Conservation (phyloP, 2,113 vertebrate species). For the Corythornis cristatus region DNA sequence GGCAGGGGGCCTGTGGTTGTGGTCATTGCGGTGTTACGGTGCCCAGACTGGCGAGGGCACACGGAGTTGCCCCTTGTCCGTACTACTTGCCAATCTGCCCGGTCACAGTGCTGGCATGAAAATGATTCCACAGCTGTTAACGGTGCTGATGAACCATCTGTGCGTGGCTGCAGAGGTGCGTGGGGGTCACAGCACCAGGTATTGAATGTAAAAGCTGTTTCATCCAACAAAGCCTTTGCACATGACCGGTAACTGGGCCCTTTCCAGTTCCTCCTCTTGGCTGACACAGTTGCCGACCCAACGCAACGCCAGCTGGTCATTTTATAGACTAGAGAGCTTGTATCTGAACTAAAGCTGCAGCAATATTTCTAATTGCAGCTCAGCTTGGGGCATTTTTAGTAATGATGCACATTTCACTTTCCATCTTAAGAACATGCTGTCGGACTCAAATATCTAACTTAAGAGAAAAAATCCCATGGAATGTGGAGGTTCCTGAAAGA, state of each 20-base stretch:
- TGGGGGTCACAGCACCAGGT: rapidly evolving
- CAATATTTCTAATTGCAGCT: neutral
- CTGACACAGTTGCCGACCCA: neutral
- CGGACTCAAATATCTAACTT: neutral
- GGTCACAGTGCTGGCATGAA: rapidly evolving
- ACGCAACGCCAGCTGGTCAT: rapidly evolving
- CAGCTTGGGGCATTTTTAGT: neutral
- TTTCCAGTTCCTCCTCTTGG: rapidly evolving
- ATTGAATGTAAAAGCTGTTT: rapidly evolving
- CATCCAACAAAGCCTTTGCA: neutral
- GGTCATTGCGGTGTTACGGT: rapidly evolving
- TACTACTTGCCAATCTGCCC: neutral
- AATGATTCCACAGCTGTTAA: rapidly evolving
- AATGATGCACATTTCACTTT: rapidly evolving
- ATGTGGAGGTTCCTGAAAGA: neutral
- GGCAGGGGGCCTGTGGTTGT: neutral
- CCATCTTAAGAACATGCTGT: neutral
- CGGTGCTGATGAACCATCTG: neutral
- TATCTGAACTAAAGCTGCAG: neutral
- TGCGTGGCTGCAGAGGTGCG: neutral
- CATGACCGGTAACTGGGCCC: rapidly evolving
- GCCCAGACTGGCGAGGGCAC: too few relatives aligned
- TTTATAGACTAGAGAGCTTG: neutral
- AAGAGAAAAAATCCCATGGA: neutral
- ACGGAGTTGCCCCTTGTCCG: rapidly evolving